Evolutionary conservation across 2,888 invertebrate genomes (phyloP).

Genomic region (Mamestra brassicae): DNA sequence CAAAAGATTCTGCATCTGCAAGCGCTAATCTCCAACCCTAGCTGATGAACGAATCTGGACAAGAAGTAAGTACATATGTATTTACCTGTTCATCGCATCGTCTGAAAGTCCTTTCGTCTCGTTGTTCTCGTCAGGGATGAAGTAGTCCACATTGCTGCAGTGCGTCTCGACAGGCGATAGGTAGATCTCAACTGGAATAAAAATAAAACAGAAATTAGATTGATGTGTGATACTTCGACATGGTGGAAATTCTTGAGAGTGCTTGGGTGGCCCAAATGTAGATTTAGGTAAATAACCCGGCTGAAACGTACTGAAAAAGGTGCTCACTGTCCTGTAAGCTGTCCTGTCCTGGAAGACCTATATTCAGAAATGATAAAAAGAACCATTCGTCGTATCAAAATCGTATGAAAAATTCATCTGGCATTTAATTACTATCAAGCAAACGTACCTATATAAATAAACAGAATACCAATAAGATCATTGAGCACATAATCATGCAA

Average conservation of each 20-base stretch:
- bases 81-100: conserved; percentile 96
- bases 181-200: conserved; percentile 96
- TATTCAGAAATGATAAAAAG: not conserved
- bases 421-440: conserved; percentile 33
- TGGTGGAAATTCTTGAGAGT: not conserved
- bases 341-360: not conserved
- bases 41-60: too few relatives aligned
- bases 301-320: too few relatives aligned
- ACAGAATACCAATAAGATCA: conserved; percentile 47
- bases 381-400: not conserved
- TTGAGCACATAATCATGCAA: conserved; percentile 44
- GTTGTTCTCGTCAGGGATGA: conserved; percentile 97
- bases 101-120: conserved; percentile 95
- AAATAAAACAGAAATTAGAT: conserved; percentile 48
- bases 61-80: not conserved
- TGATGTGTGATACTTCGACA: not conserved
- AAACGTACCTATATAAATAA: conserved; percentile 26
- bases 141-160: conserved; percentile 98
- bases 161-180: conserved; percentile 98
- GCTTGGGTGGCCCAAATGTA: not conserved
- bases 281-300: too few relatives aligned
- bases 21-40: too few relatives aligned
- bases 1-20: too few relatives aligned
- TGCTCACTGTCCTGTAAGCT: too few relatives aligned
- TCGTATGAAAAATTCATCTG: not conserved